phyloP scores from a whole-genome alignment of 2,888 invertebrate genomes.

The Pherbina coryleti region DNA sequence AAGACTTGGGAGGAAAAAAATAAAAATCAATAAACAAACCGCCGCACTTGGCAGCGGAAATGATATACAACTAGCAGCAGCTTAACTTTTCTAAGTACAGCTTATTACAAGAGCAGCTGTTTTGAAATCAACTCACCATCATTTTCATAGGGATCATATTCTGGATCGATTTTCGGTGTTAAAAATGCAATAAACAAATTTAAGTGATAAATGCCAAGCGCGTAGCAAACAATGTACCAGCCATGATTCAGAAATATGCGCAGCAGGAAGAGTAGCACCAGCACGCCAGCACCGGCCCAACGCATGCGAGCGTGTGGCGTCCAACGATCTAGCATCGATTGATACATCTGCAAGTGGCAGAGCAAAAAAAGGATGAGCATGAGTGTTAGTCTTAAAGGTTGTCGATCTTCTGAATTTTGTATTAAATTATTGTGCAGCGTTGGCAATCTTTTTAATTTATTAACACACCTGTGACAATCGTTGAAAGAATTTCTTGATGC shows the following conservation, averaged over 20 bases:
- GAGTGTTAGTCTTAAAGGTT: background rate
- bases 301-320: slow-evolving; percentile 85
- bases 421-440: background rate
- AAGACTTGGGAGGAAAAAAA: background rate
- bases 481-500: slow-evolving; percentile 65
- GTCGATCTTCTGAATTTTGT: background rate
- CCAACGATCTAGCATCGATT: slow-evolving; percentile 87
- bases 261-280: slow-evolving; percentile 81
- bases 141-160: slow-evolving; percentile 80
- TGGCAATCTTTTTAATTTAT: background rate
- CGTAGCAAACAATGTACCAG: slow-evolving; percentile 99
- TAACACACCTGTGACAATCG: slow-evolving; percentile 67
- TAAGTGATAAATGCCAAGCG: slow-evolving; percentile 98
- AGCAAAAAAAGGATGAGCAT: slow-evolving; percentile 1
- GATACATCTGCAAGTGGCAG: slow-evolving; percentile 72
- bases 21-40: slow-evolving; percentile 14
- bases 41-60: background rate
- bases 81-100: background rate
- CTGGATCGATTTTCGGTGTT: slow-evolving; percentile 99
- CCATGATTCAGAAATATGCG: slow-evolving; percentile 92
- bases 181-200: slow-evolving; percentile 99
- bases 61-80: background rate
- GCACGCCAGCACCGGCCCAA: slow-evolving; percentile 81
- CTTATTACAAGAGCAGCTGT: background rate
- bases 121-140: slow-evolving; percentile 76